A percentile compares a stretch with the other conserved stretches of the same genome.
phyloP scores from a whole-genome alignment of 2,797 vertebrate species.

The Chaenodraco wilsoni region DNA sequence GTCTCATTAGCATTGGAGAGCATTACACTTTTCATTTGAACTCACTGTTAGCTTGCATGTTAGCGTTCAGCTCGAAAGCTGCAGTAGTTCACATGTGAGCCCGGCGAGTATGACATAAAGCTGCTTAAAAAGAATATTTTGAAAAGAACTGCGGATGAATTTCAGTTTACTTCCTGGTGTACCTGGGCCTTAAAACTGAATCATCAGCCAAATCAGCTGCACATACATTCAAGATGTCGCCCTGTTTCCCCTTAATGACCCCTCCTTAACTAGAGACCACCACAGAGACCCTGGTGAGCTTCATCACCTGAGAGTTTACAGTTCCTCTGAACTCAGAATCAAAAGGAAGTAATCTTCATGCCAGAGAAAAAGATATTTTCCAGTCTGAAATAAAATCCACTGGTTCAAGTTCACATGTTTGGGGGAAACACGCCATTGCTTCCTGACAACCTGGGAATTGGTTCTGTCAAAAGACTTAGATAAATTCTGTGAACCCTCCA shows the following conservation, averaged over 20 bases:
- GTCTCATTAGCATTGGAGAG: not conserved
- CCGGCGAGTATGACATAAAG: not conserved
- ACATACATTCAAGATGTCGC: conserved; percentile 33
- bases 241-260: conserved; percentile 22
- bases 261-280: conserved; percentile 26
- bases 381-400: conserved; percentile 30
- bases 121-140: not conserved
- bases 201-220: conserved; percentile 50
- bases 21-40: not conserved
- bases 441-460: conserved; percentile 57
- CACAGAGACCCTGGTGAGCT: conserved; percentile 26
- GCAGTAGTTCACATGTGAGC: not conserved
- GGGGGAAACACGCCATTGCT: conserved; percentile 52
- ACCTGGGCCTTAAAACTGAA: conserved; percentile 2
- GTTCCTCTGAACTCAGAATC: conserved; percentile 16
- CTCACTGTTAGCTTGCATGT: not conserved
- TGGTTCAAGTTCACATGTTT: conserved; percentile 38
- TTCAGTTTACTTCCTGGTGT: not conserved
- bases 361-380: conserved; percentile 22
- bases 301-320: conserved; percentile 13
- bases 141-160: not conserved
- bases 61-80: not conserved
- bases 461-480: conserved; percentile 71
- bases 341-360: conserved; percentile 25
- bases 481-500: conserved; percentile 62